A percentile compares a stretch with the other conserved stretches of the same genome.
These are phyloP conservation scores for Leptodactylus fuscus DNA, from an alignment of 2,113 vertebrate genomes.

Conservation along the genomic window DNA sequence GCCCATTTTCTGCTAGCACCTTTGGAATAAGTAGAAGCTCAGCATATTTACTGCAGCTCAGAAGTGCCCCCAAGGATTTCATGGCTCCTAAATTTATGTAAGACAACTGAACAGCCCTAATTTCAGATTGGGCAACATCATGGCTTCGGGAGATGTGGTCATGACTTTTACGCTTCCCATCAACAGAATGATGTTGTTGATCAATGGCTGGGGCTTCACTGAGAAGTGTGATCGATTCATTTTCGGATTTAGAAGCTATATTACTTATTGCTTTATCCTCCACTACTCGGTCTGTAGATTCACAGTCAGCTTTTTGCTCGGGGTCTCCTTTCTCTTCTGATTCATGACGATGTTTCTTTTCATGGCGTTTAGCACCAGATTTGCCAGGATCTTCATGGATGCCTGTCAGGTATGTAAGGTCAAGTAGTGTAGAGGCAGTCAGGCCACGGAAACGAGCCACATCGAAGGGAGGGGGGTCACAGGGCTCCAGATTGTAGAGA, in stretches of 20 bases:
- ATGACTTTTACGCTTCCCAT: constrained; percentile 82
- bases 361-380: constrained; percentile 84
- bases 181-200: constrained; percentile 74
- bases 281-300: constrained; percentile 77
- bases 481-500: constrained; percentile 96
- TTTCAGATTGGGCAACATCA: constrained; percentile 85
- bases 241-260: constrained; percentile 81
- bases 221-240: constrained; percentile 80
- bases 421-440: constrained; percentile 90
- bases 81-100: constrained; percentile 96
- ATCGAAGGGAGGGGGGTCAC: constrained; percentile 94
- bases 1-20: constrained; percentile 87
- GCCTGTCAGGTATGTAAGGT: constrained; percentile 95
- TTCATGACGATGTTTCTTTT: constrained; percentile 88
- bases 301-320: constrained; percentile 77
- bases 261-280: constrained; percentile 81
- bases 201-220: constrained; percentile 72
- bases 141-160: constrained; percentile 80
- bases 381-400: constrained; percentile 90
- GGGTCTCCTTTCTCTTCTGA: constrained; percentile 78
- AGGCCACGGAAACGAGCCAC: constrained; percentile 93
- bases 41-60: constrained; percentile 96
- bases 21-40: constrained; percentile 94
- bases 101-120: constrained; percentile 92
- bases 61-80: constrained; percentile 92